phyloP scores from a whole-genome alignment of 2,113 vertebrate genomes.

The Carettochelys insculpta region DNA sequence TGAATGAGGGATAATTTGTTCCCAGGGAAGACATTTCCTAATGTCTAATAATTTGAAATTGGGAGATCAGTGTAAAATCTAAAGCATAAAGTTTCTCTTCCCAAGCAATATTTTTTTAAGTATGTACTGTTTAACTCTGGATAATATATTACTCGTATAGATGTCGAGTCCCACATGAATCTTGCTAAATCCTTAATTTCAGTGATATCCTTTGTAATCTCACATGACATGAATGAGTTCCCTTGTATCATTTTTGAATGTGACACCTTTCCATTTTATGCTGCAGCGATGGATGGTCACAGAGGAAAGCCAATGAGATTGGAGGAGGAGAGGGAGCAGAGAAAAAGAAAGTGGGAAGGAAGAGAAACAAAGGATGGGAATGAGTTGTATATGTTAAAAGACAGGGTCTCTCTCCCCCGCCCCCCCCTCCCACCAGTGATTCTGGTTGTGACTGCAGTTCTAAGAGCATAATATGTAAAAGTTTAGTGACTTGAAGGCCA shows the following conservation, averaged over 20 bases:
- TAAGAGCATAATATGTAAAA: neutral
- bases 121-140: neutral
- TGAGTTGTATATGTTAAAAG: neutral
- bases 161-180: neutral
- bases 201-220: neutral
- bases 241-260: neutral
- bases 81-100: neutral
- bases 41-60: neutral
- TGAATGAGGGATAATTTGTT: neutral
- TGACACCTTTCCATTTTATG: neutral
- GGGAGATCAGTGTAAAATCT: neutral
- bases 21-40: neutral
- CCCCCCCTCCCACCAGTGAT: too few relatives aligned
- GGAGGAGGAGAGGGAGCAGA: too few relatives aligned
- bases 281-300: neutral
- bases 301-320: too few relatives aligned
- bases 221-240: neutral
- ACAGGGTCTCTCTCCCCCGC: neutral
- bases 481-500: neutral
- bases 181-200: neutral
- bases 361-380: neutral
- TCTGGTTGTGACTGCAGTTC: neutral
- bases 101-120: neutral
- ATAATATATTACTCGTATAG: neutral
- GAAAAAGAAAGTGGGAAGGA: neutral